phyloP scores from a whole-genome alignment of 2,113 vertebrate species.

The Elgaria multicarinata region DNA sequence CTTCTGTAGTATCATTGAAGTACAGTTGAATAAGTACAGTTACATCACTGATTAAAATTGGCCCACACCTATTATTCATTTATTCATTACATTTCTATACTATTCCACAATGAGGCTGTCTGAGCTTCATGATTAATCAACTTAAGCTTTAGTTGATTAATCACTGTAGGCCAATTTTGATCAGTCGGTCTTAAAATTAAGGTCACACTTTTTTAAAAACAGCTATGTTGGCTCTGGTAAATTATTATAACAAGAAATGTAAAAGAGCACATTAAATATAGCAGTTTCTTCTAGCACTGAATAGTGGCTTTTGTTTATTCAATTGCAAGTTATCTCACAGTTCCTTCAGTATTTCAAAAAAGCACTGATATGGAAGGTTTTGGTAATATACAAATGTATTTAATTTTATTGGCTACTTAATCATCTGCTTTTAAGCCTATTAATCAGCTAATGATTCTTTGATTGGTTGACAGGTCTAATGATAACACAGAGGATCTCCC shows the following conservation, averaged over 20 bases:
- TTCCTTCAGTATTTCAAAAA: background rate
- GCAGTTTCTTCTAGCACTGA: background rate
- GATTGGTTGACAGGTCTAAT: background rate
- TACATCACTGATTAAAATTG: background rate
- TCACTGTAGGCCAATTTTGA: background rate
- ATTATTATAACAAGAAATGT: background rate
- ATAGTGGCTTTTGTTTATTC: background rate
- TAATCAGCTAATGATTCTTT: conserved; percentile 7
- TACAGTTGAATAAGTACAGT: background rate
- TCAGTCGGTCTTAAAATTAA: background rate
- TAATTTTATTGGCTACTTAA: conserved; percentile 4
- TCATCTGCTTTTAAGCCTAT: background rate
- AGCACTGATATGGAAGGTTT: background rate
- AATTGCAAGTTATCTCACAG: background rate
- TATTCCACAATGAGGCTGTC: background rate
- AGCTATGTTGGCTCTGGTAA: background rate
- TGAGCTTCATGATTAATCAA: background rate
- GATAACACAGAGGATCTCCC: background rate
- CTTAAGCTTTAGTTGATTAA: background rate
- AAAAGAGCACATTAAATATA: background rate
- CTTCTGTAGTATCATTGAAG: background rate
- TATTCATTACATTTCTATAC: background rate
- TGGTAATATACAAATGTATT: background rate
- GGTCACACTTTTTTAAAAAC: background rate
- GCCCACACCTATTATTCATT: background rate